Evolutionary conservation across 2,113 vertebrate genomes (phyloP), one percentile per base, ranked within the genome.

Genomic region (Nicator chloris): DNA sequence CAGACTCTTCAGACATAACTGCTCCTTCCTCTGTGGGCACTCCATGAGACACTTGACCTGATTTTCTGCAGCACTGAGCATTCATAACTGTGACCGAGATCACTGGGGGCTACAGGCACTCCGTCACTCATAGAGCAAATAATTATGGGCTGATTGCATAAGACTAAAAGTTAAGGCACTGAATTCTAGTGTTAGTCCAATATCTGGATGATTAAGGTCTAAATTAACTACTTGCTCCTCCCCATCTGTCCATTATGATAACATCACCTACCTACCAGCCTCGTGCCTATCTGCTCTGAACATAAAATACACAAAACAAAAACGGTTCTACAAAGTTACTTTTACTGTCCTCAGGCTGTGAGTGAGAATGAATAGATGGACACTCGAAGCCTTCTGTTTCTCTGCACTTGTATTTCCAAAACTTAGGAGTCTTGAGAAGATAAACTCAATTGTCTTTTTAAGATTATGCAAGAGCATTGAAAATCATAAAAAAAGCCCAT

Each of bases 31-130:
- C 90, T 45, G 39, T 1, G 3, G 84, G 78, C 73, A 75, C 84
- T 65, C 77, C 12, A 27, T 9, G n/a, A 94, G 92, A 90, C 68
- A 90, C 88, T 78, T 93, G 94, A 95, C 94, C 92, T 64, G 82
- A 96, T 96, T 96, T 96, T 97, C 94, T 97, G 95, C 91, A 88
- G 95, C 72, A 79, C 68, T 93, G 94, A 96, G 56, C 94, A 86
- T 27, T 83, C 76, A 78, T 87, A 94, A 90, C 68, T 90, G 75
- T 33, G 82, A 70, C 82, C 18, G 45, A 77, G 68, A 93, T 54
- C 76, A 88, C 64, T 3, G 2, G 45, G 69, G 79, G 64, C 86
- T 77, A 49, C 0, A 0, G 47, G 56, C 71, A 73, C 42, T 50
- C 33, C 0, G 0, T 47, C 88, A 44, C 50, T 86, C 88, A 35